Base-by-base conservation (phyloP, 1,140 invertebrate genomes). In the Drosophila mauritiana region DNA sequence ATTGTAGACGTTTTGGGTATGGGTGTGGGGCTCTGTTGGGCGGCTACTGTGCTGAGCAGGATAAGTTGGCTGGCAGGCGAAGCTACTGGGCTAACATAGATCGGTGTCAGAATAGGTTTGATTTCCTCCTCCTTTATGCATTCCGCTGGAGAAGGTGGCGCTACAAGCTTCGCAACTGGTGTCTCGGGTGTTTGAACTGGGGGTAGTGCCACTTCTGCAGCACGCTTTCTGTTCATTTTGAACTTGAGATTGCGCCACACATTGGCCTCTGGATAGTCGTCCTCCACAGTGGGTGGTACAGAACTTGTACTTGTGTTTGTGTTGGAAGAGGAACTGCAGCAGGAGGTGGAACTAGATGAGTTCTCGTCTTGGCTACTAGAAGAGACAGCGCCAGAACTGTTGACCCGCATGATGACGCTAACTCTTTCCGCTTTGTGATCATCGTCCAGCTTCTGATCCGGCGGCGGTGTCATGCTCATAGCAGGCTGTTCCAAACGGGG, bases 361-460 rank as follows among this genome's bases (percentile, higher is more conserved):
- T 48, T 72, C 20, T 72, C 68, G 31, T 84, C 80, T 40, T 88
- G 82, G 17, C 65, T 68, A 39, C 78, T 59, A 3, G 84, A 40
- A 7, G 76, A 83, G 13, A 91, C 90, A 0, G 90, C 74, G 31
- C 96, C 96, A 80, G 96, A 95, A 56, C 95, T 95, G 81, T 96
- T 95, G 0, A 95, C 96, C 58, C 94, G 94, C 95, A 97, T 97
- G 70, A 97, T 97, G 58, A 97, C 97, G 20, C 95, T 95, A 3
- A 94, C 94, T 10, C 68, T 10, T 12, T 90, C 73, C 48, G 73
- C 57, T 27, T 63, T 54, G 31, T 56, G 43, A 51, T 78, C 58
- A 3, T 52, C 37, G 4, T 73, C 68, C 6, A 64, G 25, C 46
- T 85, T 55, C 20, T 86, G 77, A 39, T 93, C 85, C 91, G 80